phyloP scores from a whole-genome alignment of 2,797 vertebrate genomes.

The Botia kubotai region DNA sequence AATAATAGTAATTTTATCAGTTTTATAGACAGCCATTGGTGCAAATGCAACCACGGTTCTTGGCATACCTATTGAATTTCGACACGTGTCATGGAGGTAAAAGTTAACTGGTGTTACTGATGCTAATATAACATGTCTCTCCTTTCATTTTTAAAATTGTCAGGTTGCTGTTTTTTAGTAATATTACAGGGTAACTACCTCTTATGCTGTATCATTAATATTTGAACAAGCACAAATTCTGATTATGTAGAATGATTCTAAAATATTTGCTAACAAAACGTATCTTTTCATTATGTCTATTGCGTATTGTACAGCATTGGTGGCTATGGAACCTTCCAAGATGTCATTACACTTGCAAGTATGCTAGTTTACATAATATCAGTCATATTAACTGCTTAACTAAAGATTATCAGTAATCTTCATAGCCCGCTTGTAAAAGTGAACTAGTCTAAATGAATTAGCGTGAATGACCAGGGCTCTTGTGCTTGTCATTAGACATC shows the following conservation, averaged over 20 bases:
- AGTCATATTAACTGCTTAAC: not conserved
- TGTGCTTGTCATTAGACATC: conserved; percentile 73
- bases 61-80: conserved; percentile 80
- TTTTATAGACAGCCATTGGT: conserved; percentile 77
- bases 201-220: not conserved
- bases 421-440: not conserved
- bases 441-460: not conserved
- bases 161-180: not conserved
- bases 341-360: conserved; percentile 85
- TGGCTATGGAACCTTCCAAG: conserved; percentile 77
- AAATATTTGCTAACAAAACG: not conserved
- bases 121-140: not conserved
- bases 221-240: not conserved
- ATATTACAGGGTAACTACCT: not conserved
- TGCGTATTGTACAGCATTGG: conserved; percentile 75
- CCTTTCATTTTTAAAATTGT: not conserved
- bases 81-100: conserved; percentile 84
- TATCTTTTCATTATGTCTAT: not conserved
- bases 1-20: conserved; percentile 24
- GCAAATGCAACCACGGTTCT: conserved; percentile 81
- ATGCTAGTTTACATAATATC: conserved; percentile 54
- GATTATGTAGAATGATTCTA: not conserved
- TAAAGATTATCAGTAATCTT: not conserved
- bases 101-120: not conserved
- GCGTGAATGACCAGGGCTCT: not conserved